Percentiles rank a stretch among this genome's conserved stretches.
These are phyloP conservation scores for Myanophis thanlyinensis DNA, from an alignment of 2,113 vertebrate species.

Conservation along the genomic window DNA sequence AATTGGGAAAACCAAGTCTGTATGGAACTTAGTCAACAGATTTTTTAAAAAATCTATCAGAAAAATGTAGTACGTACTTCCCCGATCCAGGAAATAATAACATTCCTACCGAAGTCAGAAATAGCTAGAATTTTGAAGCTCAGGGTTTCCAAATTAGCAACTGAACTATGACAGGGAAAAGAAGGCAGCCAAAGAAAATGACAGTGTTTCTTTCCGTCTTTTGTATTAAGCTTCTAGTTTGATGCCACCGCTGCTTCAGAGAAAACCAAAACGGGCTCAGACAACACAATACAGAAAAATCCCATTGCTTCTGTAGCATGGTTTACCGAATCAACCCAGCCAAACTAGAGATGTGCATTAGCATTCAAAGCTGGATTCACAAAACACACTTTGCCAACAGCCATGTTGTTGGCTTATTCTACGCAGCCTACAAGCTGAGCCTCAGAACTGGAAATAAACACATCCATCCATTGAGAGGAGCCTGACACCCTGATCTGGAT, in stretches of 20 bases:
- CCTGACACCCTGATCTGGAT: too few relatives aligned
- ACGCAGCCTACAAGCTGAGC: neutral
- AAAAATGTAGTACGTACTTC: neutral
- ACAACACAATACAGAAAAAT: neutral
- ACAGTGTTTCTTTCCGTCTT: neutral
- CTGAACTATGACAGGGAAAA: too few relatives aligned
- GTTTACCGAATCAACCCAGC: neutral
- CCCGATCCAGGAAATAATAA: neutral
- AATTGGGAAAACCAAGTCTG: neutral
- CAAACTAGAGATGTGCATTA: neutral
- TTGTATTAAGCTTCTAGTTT: neutral
- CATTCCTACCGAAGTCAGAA: neutral
- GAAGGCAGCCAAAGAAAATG: neutral
- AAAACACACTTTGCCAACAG: neutral
- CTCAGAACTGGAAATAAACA: neutral
- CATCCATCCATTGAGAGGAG: neutral
- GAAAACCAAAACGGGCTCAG: neutral
- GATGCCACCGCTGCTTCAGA: neutral
- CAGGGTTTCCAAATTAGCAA: neutral
- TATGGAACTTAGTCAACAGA: neutral
- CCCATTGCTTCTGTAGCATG: neutral
- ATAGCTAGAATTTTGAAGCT: too few relatives aligned
- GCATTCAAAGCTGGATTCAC: neutral
- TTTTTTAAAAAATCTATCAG: neutral
- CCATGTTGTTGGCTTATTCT: neutral